phyloP scores from a whole-genome alignment of 2,113 vertebrate species.

The Anarrhichthys ocellatus region DNA sequence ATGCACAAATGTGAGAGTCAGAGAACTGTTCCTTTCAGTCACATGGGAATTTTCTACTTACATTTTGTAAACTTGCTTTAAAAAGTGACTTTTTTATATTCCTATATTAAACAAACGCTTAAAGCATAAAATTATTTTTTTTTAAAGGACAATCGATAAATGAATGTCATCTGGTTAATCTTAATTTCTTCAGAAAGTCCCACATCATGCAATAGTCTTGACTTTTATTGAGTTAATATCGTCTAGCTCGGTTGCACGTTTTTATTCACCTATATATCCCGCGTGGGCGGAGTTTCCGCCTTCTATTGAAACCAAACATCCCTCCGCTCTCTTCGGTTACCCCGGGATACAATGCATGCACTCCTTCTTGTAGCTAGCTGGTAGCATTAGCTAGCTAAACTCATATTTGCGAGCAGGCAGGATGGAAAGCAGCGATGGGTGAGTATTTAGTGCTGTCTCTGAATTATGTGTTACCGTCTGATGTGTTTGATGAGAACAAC shows the following conservation, averaged over 20 bases:
- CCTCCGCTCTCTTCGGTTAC: slow-evolving; percentile 53
- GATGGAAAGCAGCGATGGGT: slow-evolving; percentile 75
- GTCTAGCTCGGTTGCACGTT: no score
- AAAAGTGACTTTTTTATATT: not conserved
- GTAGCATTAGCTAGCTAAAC: slow-evolving; percentile 46
- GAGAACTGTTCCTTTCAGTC: not conserved
- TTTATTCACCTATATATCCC: not conserved
- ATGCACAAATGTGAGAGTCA: not conserved
- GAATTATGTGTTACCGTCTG: accelerated
- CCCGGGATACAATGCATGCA: slow-evolving; percentile 1
- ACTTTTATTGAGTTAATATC: not conserved
- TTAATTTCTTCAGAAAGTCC: not conserved
- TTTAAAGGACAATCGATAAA: not conserved
- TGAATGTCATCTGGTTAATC: not conserved
- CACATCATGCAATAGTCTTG: not conserved
- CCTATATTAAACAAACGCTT: not conserved
- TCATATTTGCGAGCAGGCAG: not conserved
- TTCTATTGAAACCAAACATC: not conserved
- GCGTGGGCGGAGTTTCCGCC: slow-evolving; percentile 8
- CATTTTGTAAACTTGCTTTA: not conserved
- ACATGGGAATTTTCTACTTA: not conserved
- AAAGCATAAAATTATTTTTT: not conserved
- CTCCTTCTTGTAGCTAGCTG: slow-evolving; percentile 27
- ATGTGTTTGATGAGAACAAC: not conserved
- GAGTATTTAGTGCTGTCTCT: slow-evolving; percentile 17